phyloP scores from a whole-genome alignment of 2,113 vertebrate genomes.

The Cranoglanis bouderius region DNA sequence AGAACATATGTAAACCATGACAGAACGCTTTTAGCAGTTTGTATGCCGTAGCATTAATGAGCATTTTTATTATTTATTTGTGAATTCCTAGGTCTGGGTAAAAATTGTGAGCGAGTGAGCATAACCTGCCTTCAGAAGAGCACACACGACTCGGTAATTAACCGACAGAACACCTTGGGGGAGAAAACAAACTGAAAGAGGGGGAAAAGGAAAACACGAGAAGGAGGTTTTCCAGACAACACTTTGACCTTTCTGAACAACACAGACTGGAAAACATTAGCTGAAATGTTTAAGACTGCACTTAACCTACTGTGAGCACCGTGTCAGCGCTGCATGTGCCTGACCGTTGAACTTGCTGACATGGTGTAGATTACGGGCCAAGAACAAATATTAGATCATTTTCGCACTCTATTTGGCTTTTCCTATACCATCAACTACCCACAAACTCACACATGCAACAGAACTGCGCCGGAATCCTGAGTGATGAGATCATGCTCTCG shows the following conservation, averaged over 20 bases:
- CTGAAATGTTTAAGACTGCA: not conserved
- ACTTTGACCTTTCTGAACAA: not conserved
- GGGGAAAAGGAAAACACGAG: not conserved
- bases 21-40: not conserved
- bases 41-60: not conserved
- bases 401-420: not conserved
- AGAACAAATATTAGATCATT: not conserved
- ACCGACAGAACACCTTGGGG: not conserved
- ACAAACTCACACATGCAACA: not conserved
- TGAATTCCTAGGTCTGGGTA: too few species aligned
- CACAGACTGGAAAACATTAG: not conserved
- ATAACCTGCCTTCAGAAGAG: not conserved
- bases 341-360: not conserved
- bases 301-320: not conserved
- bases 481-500: conserved; percentile 50
- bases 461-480: conserved; percentile 24
- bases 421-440: not conserved
- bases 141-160: conserved; percentile 28
- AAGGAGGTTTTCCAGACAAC: not conserved
- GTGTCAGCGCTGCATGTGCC: not conserved
- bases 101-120: too few species aligned
- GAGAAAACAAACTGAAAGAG: conserved; percentile 15
- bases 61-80: not conserved
- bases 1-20: not conserved
- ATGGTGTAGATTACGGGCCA: not conserved